These are phyloP conservation scores for Pterois miles DNA, from an alignment of 2,797 vertebrate species.

Conservation along the genomic window DNA sequence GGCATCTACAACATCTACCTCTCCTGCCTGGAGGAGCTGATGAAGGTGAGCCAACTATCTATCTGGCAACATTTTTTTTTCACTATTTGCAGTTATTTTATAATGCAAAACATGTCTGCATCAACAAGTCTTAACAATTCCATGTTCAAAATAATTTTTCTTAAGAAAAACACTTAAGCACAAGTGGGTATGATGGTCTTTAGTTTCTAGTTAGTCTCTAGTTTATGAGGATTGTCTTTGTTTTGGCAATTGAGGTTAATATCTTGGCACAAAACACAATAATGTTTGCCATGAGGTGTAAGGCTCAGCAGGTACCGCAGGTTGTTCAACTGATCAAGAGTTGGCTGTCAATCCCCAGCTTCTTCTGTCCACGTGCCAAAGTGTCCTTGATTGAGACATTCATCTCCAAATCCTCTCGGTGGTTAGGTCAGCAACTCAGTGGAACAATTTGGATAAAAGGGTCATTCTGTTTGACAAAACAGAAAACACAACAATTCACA, in stretches of 20 bases:
- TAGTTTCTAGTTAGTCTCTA: too few species aligned
- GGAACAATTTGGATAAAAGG: neutral
- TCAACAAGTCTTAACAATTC: too few species aligned
- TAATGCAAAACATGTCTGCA: neutral
- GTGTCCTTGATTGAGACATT: neutral
- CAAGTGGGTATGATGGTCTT: neutral
- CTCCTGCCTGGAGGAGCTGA: constrained; percentile 95
- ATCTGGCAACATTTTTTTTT: neutral
- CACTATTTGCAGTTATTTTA: neutral
- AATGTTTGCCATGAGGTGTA: neutral
- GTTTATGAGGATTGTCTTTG: neutral
- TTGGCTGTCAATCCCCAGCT: neutral
- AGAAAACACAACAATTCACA: neutral
- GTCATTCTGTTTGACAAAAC: neutral
- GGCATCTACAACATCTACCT: constrained; percentile 97
- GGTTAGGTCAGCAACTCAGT: neutral
- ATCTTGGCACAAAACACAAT: neutral
- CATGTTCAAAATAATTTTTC: neutral
- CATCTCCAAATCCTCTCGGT: neutral
- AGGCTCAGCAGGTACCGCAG: neutral
- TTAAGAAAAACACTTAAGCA: neutral
- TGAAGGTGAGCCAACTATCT: constrained; percentile 87
- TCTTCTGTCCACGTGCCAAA: neutral
- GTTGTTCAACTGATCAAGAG: neutral
- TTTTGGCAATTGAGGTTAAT: neutral